These are phyloP conservation scores for Sphaeramia orbicularis DNA, from an alignment of 2,797 vertebrate genomes.

Conservation along the genomic window DNA sequence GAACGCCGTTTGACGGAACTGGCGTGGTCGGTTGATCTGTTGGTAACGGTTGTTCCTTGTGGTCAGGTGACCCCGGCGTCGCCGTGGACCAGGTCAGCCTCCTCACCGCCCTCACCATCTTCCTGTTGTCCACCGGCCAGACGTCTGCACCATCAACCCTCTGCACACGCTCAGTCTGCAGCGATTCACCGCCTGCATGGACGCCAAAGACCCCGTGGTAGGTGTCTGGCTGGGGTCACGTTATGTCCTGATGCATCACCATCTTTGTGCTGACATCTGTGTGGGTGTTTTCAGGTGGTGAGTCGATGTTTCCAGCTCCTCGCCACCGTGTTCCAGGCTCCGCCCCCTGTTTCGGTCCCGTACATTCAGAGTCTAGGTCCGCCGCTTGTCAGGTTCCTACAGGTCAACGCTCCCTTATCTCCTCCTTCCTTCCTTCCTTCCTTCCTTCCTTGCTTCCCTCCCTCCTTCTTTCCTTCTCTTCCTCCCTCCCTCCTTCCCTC, in stretches of 20 bases:
- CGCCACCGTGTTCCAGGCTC: constrained; percentile 90
- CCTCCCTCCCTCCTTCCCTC: too few relatives aligned
- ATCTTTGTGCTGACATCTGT: background rate
- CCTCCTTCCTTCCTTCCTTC: too few relatives aligned
- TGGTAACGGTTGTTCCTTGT: background rate
- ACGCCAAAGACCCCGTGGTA: constrained; percentile 91
- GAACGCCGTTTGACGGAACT: too few relatives aligned
- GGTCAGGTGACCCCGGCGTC: constrained; percentile 62
- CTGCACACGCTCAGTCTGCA: constrained; percentile 87
- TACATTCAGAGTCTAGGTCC: constrained; percentile 89
- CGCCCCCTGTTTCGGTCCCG: constrained; percentile 82
- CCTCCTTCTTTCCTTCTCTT: too few relatives aligned
- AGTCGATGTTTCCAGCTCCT: constrained; percentile 90
- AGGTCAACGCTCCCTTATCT: constrained; percentile 50
- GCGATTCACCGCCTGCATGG: constrained; percentile 86
- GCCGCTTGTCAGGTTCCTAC: constrained; percentile 85
- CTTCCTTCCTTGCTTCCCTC: too few relatives aligned
- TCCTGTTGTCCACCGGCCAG: constrained; percentile 88
- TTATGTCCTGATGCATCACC: background rate
- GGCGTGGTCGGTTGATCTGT: too few relatives aligned
- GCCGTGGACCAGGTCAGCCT: constrained; percentile 86
- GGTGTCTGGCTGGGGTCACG: background rate
- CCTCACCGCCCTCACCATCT: constrained; percentile 90
- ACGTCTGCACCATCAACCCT: constrained; percentile 85
- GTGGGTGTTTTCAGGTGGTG: constrained; percentile 83